Conservation (phyloP, 2,888 invertebrate species). For the Phengaris alcon region DNA sequence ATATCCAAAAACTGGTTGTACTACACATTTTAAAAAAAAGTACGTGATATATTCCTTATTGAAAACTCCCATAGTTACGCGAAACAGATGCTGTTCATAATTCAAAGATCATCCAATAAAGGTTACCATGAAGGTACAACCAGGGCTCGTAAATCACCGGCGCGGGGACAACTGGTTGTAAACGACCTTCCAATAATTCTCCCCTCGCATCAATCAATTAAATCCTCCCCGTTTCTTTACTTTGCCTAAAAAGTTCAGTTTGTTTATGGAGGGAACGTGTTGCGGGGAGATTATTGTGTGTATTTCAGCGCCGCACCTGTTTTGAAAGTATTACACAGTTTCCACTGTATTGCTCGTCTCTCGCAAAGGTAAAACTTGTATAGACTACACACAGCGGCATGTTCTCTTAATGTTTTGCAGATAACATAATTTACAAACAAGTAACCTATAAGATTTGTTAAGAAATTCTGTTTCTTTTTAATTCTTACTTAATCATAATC, state of each 20-base stretch:
- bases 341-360: neutral
- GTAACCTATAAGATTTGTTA: too few species aligned
- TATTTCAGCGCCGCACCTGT: neutral
- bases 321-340: neutral
- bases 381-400: too few species aligned
- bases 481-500: too few species aligned
- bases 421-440: too few species aligned
- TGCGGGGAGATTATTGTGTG: neutral
- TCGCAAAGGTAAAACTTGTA: too few species aligned
- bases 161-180: conserved; percentile 40
- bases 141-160: conserved; percentile 40
- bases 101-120: conserved; percentile 26
- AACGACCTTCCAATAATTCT: conserved; percentile 43
- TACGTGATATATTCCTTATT: neutral
- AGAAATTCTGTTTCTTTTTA: too few species aligned
- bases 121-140: conserved; percentile 15
- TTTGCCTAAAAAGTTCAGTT: conserved; percentile 25
- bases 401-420: too few species aligned
- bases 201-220: conserved; percentile 48
- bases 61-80: neutral
- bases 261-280: conserved; percentile 22
- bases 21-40: too few species aligned
- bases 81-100: conserved; percentile 15
- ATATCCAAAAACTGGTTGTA: too few species aligned
- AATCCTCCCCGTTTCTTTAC: conserved; percentile 25